phyloP scores from a whole-genome alignment of 2,797 vertebrate genomes.

The Rhabdomys pumilio region DNA sequence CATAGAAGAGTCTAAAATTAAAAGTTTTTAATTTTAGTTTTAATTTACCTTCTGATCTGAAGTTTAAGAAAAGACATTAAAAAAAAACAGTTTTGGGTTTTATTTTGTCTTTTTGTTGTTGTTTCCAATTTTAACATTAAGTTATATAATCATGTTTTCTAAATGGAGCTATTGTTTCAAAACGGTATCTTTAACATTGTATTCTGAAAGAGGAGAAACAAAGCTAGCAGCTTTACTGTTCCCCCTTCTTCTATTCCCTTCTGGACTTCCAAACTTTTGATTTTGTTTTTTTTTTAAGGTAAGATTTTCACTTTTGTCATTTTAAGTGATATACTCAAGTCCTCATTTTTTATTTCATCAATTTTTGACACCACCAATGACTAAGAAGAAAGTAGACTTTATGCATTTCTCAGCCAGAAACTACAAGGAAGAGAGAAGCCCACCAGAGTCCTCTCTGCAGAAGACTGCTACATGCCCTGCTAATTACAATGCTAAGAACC shows the following conservation, averaged over 20 bases:
- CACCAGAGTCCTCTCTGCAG: not conserved
- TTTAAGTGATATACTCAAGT: constrained; percentile 24
- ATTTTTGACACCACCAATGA: constrained; percentile 14
- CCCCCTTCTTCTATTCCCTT: not conserved
- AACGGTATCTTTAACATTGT: not conserved
- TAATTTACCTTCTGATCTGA: not conserved
- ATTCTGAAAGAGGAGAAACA: constrained; percentile 25
- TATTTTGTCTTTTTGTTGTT: not conserved
- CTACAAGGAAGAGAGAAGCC: not conserved
- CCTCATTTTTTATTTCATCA: constrained; percentile 1
- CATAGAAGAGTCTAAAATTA: constrained; percentile 43
- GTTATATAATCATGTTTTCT: constrained; percentile 19
- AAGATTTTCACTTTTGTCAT: constrained; percentile 45
- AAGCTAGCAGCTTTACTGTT: not conserved
- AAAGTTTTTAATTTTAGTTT: constrained; percentile 41
- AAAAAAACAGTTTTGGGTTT: not conserved
- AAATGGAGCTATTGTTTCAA: not conserved
- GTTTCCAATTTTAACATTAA: constrained; percentile 44
- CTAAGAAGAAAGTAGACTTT: constrained; percentile 12
- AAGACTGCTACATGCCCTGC: constrained; percentile 18
- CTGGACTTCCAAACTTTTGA: constrained; percentile 28
- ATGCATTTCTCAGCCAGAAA: constrained; percentile 26
- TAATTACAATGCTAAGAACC: constrained; percentile 51
- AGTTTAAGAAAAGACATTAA: not conserved
- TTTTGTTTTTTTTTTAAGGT: not conserved